A percentile compares a stretch with the other conserved stretches of the same genome.
Evolutionary conservation across 2,113 vertebrate species (phyloP).

Genomic region (Polyodon spathula): DNA sequence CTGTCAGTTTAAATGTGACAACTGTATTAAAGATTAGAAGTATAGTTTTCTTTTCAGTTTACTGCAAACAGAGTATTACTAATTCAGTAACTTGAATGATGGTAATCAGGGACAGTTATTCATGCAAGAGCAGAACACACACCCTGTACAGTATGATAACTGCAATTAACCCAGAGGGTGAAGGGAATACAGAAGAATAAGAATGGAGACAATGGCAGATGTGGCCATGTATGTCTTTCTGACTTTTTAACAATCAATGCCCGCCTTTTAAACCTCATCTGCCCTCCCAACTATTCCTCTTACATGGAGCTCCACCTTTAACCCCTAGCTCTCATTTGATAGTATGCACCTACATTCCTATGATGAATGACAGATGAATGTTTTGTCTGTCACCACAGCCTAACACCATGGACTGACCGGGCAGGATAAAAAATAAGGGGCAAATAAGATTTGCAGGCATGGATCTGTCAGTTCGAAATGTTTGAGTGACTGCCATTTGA

Average conservation of each 20-base stretch:
- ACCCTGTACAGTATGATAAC: not conserved
- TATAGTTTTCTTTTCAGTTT: not conserved
- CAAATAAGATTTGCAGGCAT: not conserved
- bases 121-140: not conserved
- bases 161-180: not conserved
- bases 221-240: not conserved
- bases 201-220: not conserved
- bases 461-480: conserved; percentile 6
- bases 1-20: not conserved
- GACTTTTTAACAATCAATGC: conserved; percentile 10
- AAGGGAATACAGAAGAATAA: not conserved
- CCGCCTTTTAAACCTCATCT: conserved; percentile 9
- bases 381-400: conserved; percentile 15
- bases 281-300: not conserved
- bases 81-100: conserved; percentile 13
- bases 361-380: conserved; percentile 11
- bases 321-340: conserved; percentile 1
- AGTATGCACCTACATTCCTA: conserved; percentile 14
- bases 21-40: not conserved
- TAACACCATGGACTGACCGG: conserved; percentile 12
- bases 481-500: conserved; percentile 4
- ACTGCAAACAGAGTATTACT: not conserved
- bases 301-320: not conserved
- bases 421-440: not conserved
- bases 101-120: conserved; percentile 12